Conservation (phyloP, 2,113 vertebrate species). For the Phylloscopus whistleri region DNA sequence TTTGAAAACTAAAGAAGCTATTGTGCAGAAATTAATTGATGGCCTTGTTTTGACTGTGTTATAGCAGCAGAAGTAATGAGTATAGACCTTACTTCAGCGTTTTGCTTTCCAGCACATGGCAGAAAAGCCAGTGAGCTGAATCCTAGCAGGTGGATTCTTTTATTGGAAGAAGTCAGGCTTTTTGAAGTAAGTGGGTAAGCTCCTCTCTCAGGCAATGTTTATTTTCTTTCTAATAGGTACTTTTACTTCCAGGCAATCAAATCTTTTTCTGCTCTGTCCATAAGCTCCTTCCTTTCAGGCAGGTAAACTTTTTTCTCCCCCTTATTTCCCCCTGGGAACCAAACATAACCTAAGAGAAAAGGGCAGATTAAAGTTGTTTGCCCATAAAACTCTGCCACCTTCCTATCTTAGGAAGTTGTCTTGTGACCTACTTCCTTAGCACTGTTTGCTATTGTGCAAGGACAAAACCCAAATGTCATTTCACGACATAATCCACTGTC, state of each 20-base stretch:
- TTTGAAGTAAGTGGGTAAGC: conserved; percentile 16
- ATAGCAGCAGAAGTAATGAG: conserved; percentile 13
- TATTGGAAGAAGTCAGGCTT: not conserved
- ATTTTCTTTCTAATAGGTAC: conserved; percentile 16
- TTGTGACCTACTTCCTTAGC: conserved; percentile 35
- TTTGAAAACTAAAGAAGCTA: conserved; percentile 10
- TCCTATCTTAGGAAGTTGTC: not conserved
- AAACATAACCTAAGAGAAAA: conserved; percentile 38
- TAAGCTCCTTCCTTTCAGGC: conserved; percentile 22
- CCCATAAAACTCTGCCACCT: not conserved
- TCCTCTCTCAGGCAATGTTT: not conserved
- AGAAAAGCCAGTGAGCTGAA: not conserved
- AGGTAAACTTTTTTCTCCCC: not conserved
- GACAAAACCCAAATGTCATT: conserved; percentile 58
- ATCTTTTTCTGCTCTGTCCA: not conserved
- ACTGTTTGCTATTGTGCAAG: conserved; percentile 37
- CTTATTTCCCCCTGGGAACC: not conserved
- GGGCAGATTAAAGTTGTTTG: conserved; percentile 25
- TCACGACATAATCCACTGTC: conserved; percentile 34
- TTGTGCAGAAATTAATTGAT: conserved; percentile 51
- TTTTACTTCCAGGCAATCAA: conserved; percentile 32
- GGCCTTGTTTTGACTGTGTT: conserved; percentile 10
- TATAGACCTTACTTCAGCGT: not conserved
- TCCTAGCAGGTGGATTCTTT: conserved; percentile 5
- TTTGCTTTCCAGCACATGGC: conserved; percentile 6